These are phyloP conservation scores for Dendrocopos noguchii DNA, from an alignment of 2,113 vertebrate genomes.

Conservation along the genomic window DNA sequence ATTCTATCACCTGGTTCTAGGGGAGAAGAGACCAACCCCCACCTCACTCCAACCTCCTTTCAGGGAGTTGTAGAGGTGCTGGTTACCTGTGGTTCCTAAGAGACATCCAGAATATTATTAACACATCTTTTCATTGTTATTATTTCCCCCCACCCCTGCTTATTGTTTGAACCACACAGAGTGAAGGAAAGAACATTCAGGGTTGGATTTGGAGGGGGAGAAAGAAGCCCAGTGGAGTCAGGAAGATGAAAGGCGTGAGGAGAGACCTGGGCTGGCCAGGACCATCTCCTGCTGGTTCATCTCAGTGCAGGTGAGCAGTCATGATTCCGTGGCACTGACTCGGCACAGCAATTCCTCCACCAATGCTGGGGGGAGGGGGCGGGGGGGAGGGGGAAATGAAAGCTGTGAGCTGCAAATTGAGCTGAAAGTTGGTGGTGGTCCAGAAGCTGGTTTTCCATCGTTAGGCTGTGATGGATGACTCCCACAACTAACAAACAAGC, in stretches of 20 bases:
- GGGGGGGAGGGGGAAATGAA: too few species aligned
- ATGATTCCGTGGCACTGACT: neutral
- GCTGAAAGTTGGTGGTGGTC: conserved; percentile 54
- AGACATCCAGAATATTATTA: neutral
- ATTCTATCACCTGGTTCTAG: too few species aligned
- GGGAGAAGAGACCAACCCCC: too few species aligned
- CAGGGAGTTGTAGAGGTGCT: neutral
- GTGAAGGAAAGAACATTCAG: fast-evolving
- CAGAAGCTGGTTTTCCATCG: conserved; percentile 54
- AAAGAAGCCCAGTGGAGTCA: neutral
- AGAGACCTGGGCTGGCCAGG: neutral
- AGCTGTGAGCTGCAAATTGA: neutral
- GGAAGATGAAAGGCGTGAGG: neutral
- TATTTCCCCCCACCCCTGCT: neutral
- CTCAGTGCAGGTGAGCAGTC: neutral
- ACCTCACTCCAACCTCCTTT: too few species aligned
- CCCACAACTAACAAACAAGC: neutral
- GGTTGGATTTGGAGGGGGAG: neutral
- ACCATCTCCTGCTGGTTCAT: fast-evolving
- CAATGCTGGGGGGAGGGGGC: fast-evolving
- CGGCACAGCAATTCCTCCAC: fast-evolving
- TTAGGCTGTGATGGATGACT: neutral
- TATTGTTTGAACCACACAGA: fast-evolving
- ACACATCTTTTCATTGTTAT: fast-evolving
- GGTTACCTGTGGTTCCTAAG: neutral